These are phyloP conservation scores for Eupithecia dodoneata DNA, from an alignment of 2,888 invertebrate genomes.

Conservation along the genomic window DNA sequence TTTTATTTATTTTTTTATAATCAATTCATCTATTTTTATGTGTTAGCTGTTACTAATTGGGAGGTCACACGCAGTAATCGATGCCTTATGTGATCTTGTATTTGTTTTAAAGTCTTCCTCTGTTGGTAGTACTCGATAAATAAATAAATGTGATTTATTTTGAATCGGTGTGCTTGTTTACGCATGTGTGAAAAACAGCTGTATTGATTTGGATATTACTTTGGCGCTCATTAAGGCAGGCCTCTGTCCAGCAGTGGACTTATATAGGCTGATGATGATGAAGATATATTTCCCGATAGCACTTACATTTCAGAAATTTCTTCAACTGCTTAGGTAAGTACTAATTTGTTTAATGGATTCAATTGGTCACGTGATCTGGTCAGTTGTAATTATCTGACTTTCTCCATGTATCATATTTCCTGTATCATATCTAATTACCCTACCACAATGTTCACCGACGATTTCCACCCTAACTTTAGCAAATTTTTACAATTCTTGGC, in stretches of 20 bases:
- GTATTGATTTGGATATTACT: neutral
- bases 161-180: neutral
- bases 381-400: neutral
- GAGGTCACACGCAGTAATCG: too few relatives aligned
- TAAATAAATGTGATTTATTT: neutral
- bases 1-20: too few relatives aligned
- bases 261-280: too few relatives aligned
- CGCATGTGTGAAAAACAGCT: neutral
- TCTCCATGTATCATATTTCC: neutral
- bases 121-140: too few relatives aligned
- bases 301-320: neutral
- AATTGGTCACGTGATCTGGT: slow-evolving; percentile 1
- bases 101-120: too few relatives aligned
- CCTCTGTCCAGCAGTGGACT: too few relatives aligned
- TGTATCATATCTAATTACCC: neutral
- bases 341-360: neutral
- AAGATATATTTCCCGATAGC: too few relatives aligned
- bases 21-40: too few relatives aligned
- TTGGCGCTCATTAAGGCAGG: too few relatives aligned
- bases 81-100: too few relatives aligned
- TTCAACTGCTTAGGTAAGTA: neutral
- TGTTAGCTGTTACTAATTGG: too few relatives aligned
- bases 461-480: neutral
- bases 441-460: neutral
- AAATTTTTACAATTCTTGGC: neutral